Evolutionary conservation across 2,797 vertebrate species (phyloP), one percentile per base, ranked within the genome.

Genomic region (Melanotaenia boesemani): DNA sequence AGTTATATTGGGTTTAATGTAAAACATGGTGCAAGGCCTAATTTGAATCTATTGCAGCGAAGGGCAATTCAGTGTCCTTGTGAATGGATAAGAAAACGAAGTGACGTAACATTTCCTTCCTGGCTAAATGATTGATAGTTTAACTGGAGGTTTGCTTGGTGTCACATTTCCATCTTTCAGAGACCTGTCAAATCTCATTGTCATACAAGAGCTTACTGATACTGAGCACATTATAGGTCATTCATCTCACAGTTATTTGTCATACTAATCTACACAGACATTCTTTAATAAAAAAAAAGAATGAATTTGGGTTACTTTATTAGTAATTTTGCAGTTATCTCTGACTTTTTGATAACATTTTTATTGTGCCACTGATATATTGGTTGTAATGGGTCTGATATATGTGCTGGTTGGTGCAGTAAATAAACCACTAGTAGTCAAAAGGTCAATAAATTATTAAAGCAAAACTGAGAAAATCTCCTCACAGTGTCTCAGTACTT

Each of bases 131-230:
- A 93, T 92, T 93, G 93, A 94, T 93, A 86, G 85, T 76, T 86
- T 88, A 82, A 74, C 78, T 48, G 83, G 60, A 85, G 81, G 87
- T 91, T 91, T 88, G 84, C 79, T 72, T 56, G 66, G 76, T 88
- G 91, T 93, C 92, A 89, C 84, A 86, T 93, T 92, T 93, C 93
- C 89, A 87, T 94, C 87, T 77, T 81, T 90, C 89, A 86, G 80
- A 90, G 84, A 88, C 79, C 91, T 92, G 92, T 94, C 92, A 93
- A 71, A 88, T 88, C 80, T 63, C 73, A 84, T 91, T 90, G 87
- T 92, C 91, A 85, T 80, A 89, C 81, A 79, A 80, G 82, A 82
- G 76, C 82, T 44, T 58, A 58, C 87, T 86, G 85, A 89, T 91
- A 71, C 76, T 36, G 70, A 79, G 77, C 76, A 67, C 75, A 70